Conservation (phyloP, 2,888 invertebrate species). For the Luffia ferchaultella region DNA sequence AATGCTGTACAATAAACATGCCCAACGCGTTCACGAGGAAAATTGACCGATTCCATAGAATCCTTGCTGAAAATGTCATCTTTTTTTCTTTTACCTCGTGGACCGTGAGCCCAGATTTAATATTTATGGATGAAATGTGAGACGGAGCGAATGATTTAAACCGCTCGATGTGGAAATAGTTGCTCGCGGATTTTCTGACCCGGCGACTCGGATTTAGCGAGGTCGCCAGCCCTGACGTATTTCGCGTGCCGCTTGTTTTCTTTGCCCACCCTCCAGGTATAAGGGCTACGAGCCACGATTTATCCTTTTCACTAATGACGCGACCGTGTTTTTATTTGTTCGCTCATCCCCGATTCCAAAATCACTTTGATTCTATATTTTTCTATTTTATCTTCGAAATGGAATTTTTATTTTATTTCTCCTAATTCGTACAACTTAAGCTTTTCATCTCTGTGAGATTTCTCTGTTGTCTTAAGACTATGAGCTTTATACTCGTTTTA, state of each 20-base stretch:
- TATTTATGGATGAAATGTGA: constrained; percentile 65
- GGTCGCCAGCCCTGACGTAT: constrained; percentile 52
- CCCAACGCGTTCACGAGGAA: constrained; percentile 52
- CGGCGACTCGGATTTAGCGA: constrained; percentile 56
- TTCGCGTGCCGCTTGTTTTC: constrained; percentile 59
- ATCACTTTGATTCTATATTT: background rate
- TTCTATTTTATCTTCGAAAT: background rate
- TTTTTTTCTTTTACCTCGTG: constrained; percentile 49
- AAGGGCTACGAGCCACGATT: background rate
- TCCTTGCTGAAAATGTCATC: constrained; percentile 53
- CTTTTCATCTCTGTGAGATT: background rate
- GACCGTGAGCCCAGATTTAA: constrained; percentile 58
- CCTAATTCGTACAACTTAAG: background rate
- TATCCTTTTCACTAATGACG: background rate
- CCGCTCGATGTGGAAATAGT: constrained; percentile 62
- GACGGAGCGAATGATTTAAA: constrained; percentile 62
- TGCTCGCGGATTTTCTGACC: constrained; percentile 62
- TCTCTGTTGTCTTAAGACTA: background rate
- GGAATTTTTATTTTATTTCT: background rate
- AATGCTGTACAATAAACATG: constrained; percentile 62
- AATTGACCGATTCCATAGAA: constrained; percentile 61
- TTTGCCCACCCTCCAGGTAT: constrained; percentile 23
- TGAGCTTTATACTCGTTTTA: background rate
- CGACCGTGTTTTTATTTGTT: background rate
- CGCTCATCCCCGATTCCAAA: background rate